Base-by-base conservation (phyloP, 2,113 vertebrate species). In the Perca flavescens region DNA sequence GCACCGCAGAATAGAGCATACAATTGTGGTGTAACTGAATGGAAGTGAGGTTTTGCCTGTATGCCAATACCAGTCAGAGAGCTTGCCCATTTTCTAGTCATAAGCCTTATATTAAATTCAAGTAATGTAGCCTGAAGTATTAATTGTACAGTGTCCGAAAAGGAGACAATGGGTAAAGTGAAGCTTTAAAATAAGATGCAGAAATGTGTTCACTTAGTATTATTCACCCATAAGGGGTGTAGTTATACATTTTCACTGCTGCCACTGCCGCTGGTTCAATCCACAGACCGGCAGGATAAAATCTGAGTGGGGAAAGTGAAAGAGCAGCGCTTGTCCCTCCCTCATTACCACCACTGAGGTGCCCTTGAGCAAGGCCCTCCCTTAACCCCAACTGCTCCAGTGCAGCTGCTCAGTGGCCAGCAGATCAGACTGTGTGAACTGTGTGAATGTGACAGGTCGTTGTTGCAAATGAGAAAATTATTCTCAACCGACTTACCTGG, bases 111-210 rank as follows among this genome's bases (percentile, higher is more conserved):
- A 87, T 84, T 87, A 88, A 73, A 88, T 85, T 72, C 54, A 87
- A 84, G 79, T 88, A 86, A 82, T 88, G 85, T 87, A 79, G 86
- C 89, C 75, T 86, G 60, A 86, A 88, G 74, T 86, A 85, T 77
- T 90, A 81, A 88, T 83, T 86, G 77, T 69, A 77, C 54, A 72
- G 74, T 58, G 65, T 83, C 83, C 46, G 5, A 25, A 34, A 68
- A 69, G 62, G 78, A 87, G 71, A 67, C 21, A 56, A 79, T 53
- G 75, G 28, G 73, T 84, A 83, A 82, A 80, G 82, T 84, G 78
- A 88, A 80, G 79, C 85, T 78, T 88, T 78, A 66, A 87, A 60
- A 86, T 67, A 76, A 84, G 16, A 84, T 82, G 49, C 69, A 73
- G 73, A 75, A 90, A 80, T 76, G 57, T 80, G 75, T 89, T 86